phyloP scores from a whole-genome alignment of 2,113 vertebrate species.

The Malurus elegans region DNA sequence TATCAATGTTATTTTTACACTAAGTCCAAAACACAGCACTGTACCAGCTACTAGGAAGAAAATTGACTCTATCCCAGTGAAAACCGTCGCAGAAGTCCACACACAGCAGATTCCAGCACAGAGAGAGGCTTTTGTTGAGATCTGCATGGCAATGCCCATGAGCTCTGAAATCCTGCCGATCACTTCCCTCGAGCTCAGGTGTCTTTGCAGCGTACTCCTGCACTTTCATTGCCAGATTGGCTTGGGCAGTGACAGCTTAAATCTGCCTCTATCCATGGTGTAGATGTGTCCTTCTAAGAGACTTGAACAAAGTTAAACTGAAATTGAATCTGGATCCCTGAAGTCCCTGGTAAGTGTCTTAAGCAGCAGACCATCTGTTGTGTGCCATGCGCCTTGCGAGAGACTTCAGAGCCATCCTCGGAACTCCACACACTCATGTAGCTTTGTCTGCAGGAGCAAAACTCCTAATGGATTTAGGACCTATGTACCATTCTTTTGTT shows the following conservation, averaged over 20 bases:
- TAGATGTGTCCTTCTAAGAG: background rate
- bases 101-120: background rate
- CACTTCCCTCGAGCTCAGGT: background rate
- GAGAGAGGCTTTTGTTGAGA: background rate
- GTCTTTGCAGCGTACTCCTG: background rate
- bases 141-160: background rate
- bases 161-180: background rate
- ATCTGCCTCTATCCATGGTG: background rate
- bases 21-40: background rate
- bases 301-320: conserved; percentile 25
- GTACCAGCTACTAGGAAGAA: background rate
- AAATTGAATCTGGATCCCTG: conserved; percentile 3
- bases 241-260: conserved; percentile 1
- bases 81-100: background rate
- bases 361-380: conserved; percentile 25
- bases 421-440: background rate
- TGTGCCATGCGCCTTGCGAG: background rate
- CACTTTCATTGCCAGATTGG: conserved; percentile 39
- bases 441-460: background rate
- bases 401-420: background rate
- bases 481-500: background rate
- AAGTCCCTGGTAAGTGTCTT: conserved; percentile 21
- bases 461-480: background rate
- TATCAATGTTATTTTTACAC: background rate
- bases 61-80: background rate